Percentiles rank a stretch among this genome's conserved stretches.
These are phyloP conservation scores for Synanthedon myopaeformis DNA, from an alignment of 2,888 invertebrate genomes.

Conservation along the genomic window DNA sequence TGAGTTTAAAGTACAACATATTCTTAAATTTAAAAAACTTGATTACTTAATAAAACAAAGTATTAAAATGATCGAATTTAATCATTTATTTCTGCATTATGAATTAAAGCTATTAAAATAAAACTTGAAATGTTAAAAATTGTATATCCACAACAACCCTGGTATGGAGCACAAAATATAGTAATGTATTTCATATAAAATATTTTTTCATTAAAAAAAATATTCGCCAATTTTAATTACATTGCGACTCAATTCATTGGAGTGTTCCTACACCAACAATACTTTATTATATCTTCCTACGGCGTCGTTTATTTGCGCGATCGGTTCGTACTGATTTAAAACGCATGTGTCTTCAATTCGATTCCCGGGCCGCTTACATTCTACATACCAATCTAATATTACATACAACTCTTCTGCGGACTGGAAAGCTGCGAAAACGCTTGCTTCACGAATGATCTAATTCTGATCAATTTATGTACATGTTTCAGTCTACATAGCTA, in stretches of 20 bases:
- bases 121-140: too few species aligned
- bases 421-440: too few species aligned
- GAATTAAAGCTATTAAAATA: too few species aligned
- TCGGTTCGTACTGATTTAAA: slow-evolving; percentile 55
- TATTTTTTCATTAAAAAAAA: background rate
- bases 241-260: slow-evolving; percentile 19
- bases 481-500: too few species aligned
- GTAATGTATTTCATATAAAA: background rate
- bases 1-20: too few species aligned
- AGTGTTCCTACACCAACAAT: slow-evolving; percentile 40
- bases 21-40: too few species aligned
- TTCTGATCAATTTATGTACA: too few species aligned
- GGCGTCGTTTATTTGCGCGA: slow-evolving; percentile 53
- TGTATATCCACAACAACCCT: too few species aligned
- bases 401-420: background rate
- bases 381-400: background rate
- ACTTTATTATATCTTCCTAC: slow-evolving; percentile 45
- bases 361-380: slow-evolving; percentile 27
- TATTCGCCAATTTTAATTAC: background rate
- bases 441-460: too few species aligned
- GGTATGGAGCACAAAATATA: background rate
- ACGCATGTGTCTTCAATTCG: slow-evolving; percentile 55
- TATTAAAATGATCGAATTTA: too few species aligned
- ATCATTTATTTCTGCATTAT: too few species aligned
- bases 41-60: too few species aligned